Evolutionary conservation across 2,113 vertebrate genomes (phyloP).

Genomic region (Chaenogobius annularis): DNA sequence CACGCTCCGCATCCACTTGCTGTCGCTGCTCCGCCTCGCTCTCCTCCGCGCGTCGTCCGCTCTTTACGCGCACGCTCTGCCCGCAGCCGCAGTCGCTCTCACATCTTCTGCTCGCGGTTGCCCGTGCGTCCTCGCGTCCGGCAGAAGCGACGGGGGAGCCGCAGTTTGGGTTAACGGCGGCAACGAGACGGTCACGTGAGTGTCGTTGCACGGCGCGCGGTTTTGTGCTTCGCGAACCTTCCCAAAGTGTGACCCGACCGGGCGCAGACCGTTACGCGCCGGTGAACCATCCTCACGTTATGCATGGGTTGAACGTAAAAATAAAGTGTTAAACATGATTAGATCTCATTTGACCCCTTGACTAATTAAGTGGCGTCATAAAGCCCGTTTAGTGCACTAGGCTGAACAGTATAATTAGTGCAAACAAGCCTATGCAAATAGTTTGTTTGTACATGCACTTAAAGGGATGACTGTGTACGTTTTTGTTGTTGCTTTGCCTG

Average conservation of each 20-base stretch:
- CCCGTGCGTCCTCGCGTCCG: background rate
- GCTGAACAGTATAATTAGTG: background rate
- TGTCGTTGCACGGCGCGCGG: background rate
- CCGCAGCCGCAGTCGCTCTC: background rate
- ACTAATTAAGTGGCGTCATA: background rate
- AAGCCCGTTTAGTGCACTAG: background rate
- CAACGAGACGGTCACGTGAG: background rate
- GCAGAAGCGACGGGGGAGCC: no score
- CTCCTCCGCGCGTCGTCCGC: background rate
- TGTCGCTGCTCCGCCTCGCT: conserved; percentile 2
- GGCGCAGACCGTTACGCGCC: background rate
- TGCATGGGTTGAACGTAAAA: no score
- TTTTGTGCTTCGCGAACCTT: background rate
- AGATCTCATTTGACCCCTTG: background rate
- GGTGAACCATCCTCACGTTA: background rate
- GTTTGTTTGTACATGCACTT: no score
- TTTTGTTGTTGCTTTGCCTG: no score
- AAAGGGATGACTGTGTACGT: no score
- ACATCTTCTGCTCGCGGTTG: background rate
- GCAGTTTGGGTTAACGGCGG: no score
- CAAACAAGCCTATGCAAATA: background rate
- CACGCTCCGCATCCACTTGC: background rate
- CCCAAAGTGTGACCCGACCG: background rate
- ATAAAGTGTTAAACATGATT: background rate
- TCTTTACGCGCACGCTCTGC: background rate